These are phyloP conservation scores for Sander lucioperca DNA, from an alignment of 2,113 vertebrate species.

Conservation along the genomic window DNA sequence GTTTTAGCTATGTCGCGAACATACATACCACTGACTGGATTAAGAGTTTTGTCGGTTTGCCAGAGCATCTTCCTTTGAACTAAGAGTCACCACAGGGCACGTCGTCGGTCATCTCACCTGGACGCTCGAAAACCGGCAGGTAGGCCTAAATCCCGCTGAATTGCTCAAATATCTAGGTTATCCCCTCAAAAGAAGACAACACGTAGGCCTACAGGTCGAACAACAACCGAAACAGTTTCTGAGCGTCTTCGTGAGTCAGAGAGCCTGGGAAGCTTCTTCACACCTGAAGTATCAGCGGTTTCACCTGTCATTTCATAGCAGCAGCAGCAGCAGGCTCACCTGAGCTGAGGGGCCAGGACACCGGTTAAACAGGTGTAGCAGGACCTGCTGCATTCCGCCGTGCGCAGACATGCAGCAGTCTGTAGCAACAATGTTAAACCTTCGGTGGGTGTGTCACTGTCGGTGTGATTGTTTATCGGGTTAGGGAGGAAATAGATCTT, in stretches of 20 bases:
- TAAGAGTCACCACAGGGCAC: background rate
- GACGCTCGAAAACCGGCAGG: background rate
- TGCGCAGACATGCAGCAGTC: background rate
- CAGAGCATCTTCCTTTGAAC: background rate
- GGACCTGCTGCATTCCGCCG: constrained; percentile 60
- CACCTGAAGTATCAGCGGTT: background rate
- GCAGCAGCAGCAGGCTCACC: background rate
- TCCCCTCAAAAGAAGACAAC: too few relatives aligned
- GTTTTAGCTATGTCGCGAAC: background rate
- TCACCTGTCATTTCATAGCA: constrained; percentile 21
- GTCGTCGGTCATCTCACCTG: constrained; percentile 10
- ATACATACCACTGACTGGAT: background rate
- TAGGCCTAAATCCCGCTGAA: background rate
- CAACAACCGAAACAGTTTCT: background rate
- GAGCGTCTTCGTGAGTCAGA: background rate
- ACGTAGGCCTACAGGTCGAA: fast-evolving
- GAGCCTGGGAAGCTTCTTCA: background rate
- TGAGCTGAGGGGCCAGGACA: constrained; percentile 1
- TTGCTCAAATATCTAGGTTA: background rate
- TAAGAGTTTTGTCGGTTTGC: background rate
- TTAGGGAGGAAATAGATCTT: background rate
- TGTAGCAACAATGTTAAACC: background rate
- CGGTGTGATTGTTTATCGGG: background rate
- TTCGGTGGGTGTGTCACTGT: background rate
- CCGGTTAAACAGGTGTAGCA: constrained; percentile 64